Conservation (phyloP, 1,140 invertebrate species). For the Drosophila watanabei region DNA sequence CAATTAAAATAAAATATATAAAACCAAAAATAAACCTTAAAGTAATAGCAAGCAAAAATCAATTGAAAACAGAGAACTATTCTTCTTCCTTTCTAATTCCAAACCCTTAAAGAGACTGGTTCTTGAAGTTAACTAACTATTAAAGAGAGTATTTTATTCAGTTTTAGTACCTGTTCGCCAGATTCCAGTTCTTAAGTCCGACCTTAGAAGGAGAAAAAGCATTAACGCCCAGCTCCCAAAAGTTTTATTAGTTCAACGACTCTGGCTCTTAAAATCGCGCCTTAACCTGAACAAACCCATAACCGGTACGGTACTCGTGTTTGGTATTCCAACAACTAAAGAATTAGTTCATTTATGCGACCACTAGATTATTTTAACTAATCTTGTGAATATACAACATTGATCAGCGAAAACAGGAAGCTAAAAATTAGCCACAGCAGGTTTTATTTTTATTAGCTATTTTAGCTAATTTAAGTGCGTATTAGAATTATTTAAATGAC, state of each 20-base stretch:
- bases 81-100: not conserved
- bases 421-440: slow-evolving; percentile 6
- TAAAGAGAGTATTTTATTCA: not conserved
- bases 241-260: slow-evolving; percentile 47
- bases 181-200: slow-evolving; percentile 10
- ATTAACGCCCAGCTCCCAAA: slow-evolving; percentile 8
- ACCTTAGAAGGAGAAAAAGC: slow-evolving; percentile 21
- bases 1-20: not conserved
- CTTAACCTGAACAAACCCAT: not conserved
- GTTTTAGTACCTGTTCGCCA: slow-evolving; percentile 5
- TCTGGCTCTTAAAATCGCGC: slow-evolving; percentile 1
- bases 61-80: not conserved
- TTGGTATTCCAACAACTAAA: slow-evolving; percentile 6
- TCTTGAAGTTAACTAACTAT: not conserved
- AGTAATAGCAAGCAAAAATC: too few relatives aligned
- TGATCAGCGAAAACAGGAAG: slow-evolving; percentile 25
- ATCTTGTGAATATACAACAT: not conserved
- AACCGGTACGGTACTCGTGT: slow-evolving; percentile 22
- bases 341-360: slow-evolving; percentile 34
- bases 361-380: slow-evolving; percentile 17
- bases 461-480: slow-evolving; percentile 21
- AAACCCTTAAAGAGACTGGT: not conserved
- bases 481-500: slow-evolving; percentile 21
- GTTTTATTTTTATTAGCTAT: not conserved
- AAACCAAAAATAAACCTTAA: too few relatives aligned